Percentiles rank a stretch among this genome's conserved stretches.
phyloP scores from a whole-genome alignment of 2,113 vertebrate genomes.

The Archilochus colubris region DNA sequence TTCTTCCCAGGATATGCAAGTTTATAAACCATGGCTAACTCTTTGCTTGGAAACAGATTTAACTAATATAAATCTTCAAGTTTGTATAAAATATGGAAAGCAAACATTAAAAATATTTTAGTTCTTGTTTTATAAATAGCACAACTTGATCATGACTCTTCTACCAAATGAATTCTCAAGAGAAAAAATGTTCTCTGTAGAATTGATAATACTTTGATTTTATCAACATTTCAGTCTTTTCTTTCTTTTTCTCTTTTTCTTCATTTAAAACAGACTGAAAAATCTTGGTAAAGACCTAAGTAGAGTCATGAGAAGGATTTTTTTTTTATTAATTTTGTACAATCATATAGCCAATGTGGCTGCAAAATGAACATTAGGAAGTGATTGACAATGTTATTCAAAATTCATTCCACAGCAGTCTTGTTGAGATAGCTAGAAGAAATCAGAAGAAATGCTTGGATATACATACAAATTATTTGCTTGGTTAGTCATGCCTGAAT shows the following conservation, averaged over 20 bases:
- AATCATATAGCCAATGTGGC: fast-evolving
- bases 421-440: not conserved
- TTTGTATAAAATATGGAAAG: not conserved
- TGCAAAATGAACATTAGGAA: not conserved
- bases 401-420: not conserved
- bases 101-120: not conserved
- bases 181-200: not conserved
- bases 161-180: not conserved
- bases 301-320: not conserved
- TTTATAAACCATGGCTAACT: not conserved
- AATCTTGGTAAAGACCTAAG: not conserved
- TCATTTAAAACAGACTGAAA: not conserved
- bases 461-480: not conserved
- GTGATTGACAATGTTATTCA: not conserved
- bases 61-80: not conserved
- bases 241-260: not conserved
- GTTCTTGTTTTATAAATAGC: not conserved
- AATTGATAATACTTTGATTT: not conserved
- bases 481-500: not conserved
- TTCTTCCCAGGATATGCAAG: not conserved
- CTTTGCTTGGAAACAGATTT: not conserved
- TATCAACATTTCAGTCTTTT: not conserved
- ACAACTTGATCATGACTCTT: not conserved
- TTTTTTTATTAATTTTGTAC: not conserved
- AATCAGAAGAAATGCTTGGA: not conserved